Evolutionary conservation across 1,140 invertebrate species (phyloP), one percentile per base, ranked within the genome.

Genomic region (Drosophila aff.): DNA sequence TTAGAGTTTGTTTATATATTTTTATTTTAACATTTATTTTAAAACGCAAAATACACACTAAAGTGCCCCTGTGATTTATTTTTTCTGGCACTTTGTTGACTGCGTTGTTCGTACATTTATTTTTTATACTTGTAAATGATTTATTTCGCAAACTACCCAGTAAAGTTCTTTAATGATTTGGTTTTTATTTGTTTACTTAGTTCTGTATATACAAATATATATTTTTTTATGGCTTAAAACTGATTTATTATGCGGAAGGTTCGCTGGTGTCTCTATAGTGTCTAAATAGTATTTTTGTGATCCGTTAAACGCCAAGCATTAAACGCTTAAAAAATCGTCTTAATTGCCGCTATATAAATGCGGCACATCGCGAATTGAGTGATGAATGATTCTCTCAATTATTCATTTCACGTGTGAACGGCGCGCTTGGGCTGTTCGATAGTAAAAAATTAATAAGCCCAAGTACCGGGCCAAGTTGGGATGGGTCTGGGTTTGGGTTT

Each of bases 351-450:
- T 15, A 28, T 28, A 41, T 28, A 49, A 58, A 59, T 40, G 66
- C 44, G 67, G 31, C 66, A 18, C 63, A 49, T 57, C 21, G 53
- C 53, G 53, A 57, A 40, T 40, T 40, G 53, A 40, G 15, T 57
- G 36, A 50, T 23, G 18, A 50, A 9, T 26, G 15, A 23, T n/a
- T 16, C 26, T 5, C 26, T 76, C 36, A 76, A 76, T 76, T 76
- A 76, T 76, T 76, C 74, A 76, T 26, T 33, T 76, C 72, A 76
- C 72, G 61, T 76, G 74, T 76, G 74, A 76, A 76, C 62, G 26
- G 40, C 46, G 72, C 55, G 46, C 53, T 76, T 38, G 47, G 74
- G 47, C 36, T 26, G 52, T 63, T 57, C 61, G 31, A 18, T 23
- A n/a, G 18, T 66, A 21, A 76, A 76, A 66, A 66, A 66, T 76